Conservation (phyloP, 2,797 vertebrate genomes). For the Falco berigora region DNA sequence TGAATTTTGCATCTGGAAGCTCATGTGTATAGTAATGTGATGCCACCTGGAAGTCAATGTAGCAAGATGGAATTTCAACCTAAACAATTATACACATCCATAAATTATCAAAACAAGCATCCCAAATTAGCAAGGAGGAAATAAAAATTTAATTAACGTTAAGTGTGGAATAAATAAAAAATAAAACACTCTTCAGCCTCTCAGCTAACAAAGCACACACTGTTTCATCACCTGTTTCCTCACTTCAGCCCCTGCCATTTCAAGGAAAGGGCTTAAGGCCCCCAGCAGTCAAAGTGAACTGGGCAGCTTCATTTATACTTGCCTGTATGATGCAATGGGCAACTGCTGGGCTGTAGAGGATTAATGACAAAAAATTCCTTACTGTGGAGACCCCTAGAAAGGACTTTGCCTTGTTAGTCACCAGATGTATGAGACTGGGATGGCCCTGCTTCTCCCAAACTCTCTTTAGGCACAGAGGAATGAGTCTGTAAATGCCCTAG, state of each 20-base stretch:
- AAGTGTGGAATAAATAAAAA: not conserved
- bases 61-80: not conserved
- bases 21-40: not conserved
- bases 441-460: not conserved
- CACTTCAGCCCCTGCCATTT: not conserved
- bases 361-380: not conserved
- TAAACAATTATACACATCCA: not conserved
- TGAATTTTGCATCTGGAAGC: not conserved
- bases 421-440: not conserved
- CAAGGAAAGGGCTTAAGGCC: not conserved
- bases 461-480: not conserved
- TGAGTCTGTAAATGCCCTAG: accelerated
- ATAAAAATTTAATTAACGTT: not conserved
- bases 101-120: not conserved
- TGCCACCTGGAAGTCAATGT: not conserved
- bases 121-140: not conserved
- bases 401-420: not conserved
- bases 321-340: not conserved
- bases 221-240: not conserved
- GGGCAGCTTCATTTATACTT: not conserved
- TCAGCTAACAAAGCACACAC: not conserved
- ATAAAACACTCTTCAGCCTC: not conserved
- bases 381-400: not conserved
- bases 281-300: not conserved
- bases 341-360: not conserved